These are phyloP conservation scores for Entomobrya multifasciata DNA, from an alignment of 2,888 invertebrate species.

Conservation along the genomic window DNA sequence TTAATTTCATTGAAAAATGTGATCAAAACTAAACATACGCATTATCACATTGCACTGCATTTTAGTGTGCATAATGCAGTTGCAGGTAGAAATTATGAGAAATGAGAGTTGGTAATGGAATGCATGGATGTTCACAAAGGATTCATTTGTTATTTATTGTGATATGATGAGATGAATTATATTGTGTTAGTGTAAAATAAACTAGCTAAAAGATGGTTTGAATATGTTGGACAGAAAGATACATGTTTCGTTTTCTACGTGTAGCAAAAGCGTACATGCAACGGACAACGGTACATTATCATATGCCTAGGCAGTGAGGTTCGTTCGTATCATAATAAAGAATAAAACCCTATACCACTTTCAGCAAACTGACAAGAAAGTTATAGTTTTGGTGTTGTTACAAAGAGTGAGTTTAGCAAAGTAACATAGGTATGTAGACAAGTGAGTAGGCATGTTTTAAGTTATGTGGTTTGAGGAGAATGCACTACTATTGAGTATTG, in stretches of 20 bases:
- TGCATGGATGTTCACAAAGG: no score
- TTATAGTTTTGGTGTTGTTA: neutral
- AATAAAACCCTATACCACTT: neutral
- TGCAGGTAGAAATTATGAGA: neutral
- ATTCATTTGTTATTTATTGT: no score
- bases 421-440: neutral
- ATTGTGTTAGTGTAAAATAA: conserved; percentile 6
- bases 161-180: neutral
- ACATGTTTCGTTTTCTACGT: conserved; percentile 3
- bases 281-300: neutral
- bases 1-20: conserved; percentile 37
- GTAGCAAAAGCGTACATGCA: neutral
- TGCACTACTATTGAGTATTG: neutral
- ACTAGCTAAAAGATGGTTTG: conserved; percentile 30
- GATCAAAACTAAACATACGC: neutral
- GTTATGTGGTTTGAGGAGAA: neutral
- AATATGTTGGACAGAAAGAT: neutral
- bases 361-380: neutral
- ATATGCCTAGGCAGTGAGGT: no score
- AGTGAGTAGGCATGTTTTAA: conserved; percentile 3
- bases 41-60: neutral
- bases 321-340: neutral
- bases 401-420: neutral
- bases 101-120: neutral
- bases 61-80: neutral